These are phyloP conservation scores for Sebastes schlegelii DNA, from an alignment of 2,113 vertebrate species.

Conservation along the genomic window DNA sequence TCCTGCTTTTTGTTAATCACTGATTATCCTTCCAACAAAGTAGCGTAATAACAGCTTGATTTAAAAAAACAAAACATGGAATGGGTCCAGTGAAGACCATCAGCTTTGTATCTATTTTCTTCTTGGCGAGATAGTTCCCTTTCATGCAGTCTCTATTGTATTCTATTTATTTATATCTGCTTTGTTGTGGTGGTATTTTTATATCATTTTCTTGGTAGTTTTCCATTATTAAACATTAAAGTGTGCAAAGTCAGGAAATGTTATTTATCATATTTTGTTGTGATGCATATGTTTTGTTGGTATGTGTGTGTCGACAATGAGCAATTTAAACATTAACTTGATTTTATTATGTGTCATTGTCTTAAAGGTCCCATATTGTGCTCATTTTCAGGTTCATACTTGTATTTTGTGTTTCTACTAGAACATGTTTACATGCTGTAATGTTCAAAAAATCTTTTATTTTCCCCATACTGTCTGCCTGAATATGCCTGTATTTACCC, in stretches of 20 bases:
- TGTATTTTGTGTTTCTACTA: too few species aligned
- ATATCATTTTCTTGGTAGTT: background rate
- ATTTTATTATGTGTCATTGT: background rate
- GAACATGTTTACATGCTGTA: too few species aligned
- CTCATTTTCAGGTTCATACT: too few species aligned
- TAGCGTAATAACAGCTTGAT: slow-evolving; percentile 11
- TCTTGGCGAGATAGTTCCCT: background rate
- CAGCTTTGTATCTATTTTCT: background rate
- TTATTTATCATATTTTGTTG: background rate
- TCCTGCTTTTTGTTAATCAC: slow-evolving; percentile 42
- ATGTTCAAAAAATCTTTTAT: too few species aligned
- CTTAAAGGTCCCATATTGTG: too few species aligned
- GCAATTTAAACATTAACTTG: background rate
- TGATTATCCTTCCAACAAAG: slow-evolving; percentile 13
- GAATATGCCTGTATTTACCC: too few species aligned
- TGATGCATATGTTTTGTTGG: background rate
- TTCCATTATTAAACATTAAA: background rate
- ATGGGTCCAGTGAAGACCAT: background rate
- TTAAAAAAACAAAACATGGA: background rate
- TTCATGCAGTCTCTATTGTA: background rate
- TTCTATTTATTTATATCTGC: background rate
- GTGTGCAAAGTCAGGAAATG: background rate
- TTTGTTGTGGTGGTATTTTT: background rate
- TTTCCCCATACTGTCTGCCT: too few species aligned
- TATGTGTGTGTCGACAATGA: background rate